Percentiles rank a stretch among this genome's conserved stretches.
phyloP scores from a whole-genome alignment of 2,113 vertebrate genomes.

The Aythya baeri region DNA sequence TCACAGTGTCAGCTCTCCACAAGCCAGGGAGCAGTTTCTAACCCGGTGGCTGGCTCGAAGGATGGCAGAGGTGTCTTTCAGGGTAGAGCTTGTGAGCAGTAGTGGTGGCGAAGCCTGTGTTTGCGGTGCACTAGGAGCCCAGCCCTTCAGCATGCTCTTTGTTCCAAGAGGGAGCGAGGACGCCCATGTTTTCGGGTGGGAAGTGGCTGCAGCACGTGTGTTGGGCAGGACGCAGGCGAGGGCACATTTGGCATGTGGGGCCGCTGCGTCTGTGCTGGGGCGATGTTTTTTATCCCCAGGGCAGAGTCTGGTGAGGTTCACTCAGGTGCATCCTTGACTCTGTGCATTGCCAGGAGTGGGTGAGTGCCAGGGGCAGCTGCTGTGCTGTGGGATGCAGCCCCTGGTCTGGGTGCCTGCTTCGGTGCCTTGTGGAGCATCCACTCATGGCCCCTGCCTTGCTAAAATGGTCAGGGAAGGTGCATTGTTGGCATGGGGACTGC shows the following conservation, averaged over 20 bases:
- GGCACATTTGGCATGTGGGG: neutral
- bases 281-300: fast-evolving
- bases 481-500: fast-evolving
- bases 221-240: no score
- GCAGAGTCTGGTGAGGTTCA: neutral
- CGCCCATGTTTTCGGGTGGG: neutral
- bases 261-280: neutral
- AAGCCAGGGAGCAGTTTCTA: neutral
- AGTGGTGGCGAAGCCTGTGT: fast-evolving
- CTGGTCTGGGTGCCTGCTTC: neutral
- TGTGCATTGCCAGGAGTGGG: neutral
- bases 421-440: neutral
- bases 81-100: neutral
- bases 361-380: no score
- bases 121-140: neutral
- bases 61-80: neutral
- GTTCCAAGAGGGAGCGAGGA: neutral
- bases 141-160: neutral
- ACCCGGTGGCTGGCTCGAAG: fast-evolving
- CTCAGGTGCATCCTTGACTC: neutral
- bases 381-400: no score
- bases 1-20: neutral
- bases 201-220: neutral
- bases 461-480: neutral
- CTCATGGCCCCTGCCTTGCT: neutral